Base-by-base conservation (phyloP, 1,140 invertebrate species). In the Tetramorium parvispinum region DNA sequence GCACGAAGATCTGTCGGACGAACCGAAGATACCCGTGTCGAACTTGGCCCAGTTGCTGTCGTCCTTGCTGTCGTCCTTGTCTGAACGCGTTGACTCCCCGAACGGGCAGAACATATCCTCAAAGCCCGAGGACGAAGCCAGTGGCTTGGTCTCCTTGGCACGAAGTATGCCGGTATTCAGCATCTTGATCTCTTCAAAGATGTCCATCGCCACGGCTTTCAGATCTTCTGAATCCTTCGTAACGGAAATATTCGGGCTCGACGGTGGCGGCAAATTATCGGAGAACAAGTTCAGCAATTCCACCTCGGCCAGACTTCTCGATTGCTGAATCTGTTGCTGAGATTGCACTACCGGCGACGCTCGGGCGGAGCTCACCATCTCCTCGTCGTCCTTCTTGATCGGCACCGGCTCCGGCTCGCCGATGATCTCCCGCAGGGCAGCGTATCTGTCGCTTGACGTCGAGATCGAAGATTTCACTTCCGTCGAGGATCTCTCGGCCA, bases 31-130 rank as follows among this genome's bases (percentile, higher is more conserved):
- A 32, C 91, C 92, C 0, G 93, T 92, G 63, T 96, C 95, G 90
- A 96, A 96, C 65, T 96, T 96, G 0, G 95, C 95, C 95, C 96
- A 96, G 43, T 94, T 95, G 7, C 92, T 91, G 1, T 95, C 93
- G 5, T 95, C 92, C 68, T 95, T 93, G 5, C 55, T 63, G 8
- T 91, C 91, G 0, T 94, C 92, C 18, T 71, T 91, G 88, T 87
- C 94, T 86, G 73, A 78, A 85, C 91, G 88, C 83, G 93, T 93
- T 4, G 88, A 73, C 59, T 93, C 92, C 18, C 87, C 27, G 59
- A 95, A 95, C 2, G 93, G 91, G 71, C 86, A 92, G 75, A 95
- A 94, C 21, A 95, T 91, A 43, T 94, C 92, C 37, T 95, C 93
- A 68, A 94, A 94, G 63, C 92, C 93, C 0, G 93, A 81, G 10